Base-by-base conservation (phyloP, 2,888 invertebrate species). In the Ophioninae sp. region DNA sequence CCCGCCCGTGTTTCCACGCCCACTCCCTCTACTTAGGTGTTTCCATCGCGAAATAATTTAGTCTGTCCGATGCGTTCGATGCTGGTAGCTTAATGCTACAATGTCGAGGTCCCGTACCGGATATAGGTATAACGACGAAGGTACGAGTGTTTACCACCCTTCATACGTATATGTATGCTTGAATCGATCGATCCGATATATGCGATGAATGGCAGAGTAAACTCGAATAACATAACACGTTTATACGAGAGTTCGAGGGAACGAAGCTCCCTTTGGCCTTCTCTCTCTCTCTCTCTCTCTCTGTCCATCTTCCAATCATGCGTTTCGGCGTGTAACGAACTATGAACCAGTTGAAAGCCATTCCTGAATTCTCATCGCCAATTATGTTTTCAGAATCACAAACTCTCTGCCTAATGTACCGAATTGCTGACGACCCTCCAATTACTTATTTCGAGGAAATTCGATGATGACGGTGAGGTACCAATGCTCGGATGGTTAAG, bases 1-100 rank as follows among this genome's bases (percentile, higher is more conserved):
- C 74, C 76, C 77, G 75, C 82, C 82, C 84, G 85, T 88, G 87
- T 88, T 87, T 88, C 87, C 87, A 78, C 72, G 87, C 86, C 84
- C 64, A 65, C 85, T 83, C 83, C 87, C 87, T 87, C 84, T 85
- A 89, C 88, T 88, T 89, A 87, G 86, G 85, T 88, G 88, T 89
- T 90, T 89, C 88, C 90, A 86, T 85, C 87, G 85, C 82, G 87
- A 88, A 90, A 90, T 90, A 87, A 90, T 90, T 89, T 87, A 89
- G 85, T 69, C 51, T 81, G 23, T 74, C 64, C 75, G 80, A 83
- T 84, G 85, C 84, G 23, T 74, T 67, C 75, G 80, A 83, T 84
- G 85, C 84, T 84, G 83, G 84, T 79, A 75, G 77, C 72, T 76
- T 58, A 44, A 76, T 37, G 64, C 67, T 71, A 41, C 61, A 39